Evolutionary conservation across 2,888 invertebrate genomes (phyloP).

Genomic region (Caenorhabditis auriculariae): DNA sequence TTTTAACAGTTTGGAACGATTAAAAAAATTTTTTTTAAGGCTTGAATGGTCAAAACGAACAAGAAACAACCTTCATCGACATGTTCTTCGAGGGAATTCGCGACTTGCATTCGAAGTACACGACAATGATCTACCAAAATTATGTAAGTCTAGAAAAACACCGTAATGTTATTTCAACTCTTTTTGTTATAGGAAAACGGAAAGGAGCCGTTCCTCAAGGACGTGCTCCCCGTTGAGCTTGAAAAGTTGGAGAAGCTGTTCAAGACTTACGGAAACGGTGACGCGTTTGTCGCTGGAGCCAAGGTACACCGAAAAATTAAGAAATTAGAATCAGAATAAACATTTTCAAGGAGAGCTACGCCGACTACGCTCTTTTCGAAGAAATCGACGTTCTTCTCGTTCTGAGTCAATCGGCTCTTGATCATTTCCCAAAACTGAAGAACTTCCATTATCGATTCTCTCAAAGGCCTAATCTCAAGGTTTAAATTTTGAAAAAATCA

Average conservation of each 20-base stretch:
- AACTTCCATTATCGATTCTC: constrained; percentile 46
- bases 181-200: no score
- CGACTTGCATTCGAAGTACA: constrained; percentile 47
- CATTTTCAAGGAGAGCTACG: constrained; percentile 38
- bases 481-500: no score
- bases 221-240: constrained; percentile 31
- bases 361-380: constrained; percentile 55
- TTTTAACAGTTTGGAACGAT: no score
- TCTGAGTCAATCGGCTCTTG: constrained; percentile 36
- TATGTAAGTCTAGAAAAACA: no score
- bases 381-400: constrained; percentile 48
- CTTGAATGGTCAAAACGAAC: constrained; percentile 38
- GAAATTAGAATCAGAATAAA: no score
- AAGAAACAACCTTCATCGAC: constrained; percentile 41
- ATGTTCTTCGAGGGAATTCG: constrained; percentile 43
- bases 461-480: constrained; percentile 35
- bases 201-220: constrained; percentile 38
- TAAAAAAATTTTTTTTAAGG: no score
- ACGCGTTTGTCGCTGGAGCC: constrained; percentile 41
- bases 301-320: constrained; percentile 25
- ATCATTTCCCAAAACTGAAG: constrained; percentile 44
- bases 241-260: constrained; percentile 40
- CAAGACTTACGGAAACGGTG: constrained; percentile 39
- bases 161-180: no score
- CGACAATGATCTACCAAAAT: constrained; percentile 37